These are phyloP conservation scores for Dynastes tityus DNA, from an alignment of 2,888 invertebrate genomes.

Conservation along the genomic window DNA sequence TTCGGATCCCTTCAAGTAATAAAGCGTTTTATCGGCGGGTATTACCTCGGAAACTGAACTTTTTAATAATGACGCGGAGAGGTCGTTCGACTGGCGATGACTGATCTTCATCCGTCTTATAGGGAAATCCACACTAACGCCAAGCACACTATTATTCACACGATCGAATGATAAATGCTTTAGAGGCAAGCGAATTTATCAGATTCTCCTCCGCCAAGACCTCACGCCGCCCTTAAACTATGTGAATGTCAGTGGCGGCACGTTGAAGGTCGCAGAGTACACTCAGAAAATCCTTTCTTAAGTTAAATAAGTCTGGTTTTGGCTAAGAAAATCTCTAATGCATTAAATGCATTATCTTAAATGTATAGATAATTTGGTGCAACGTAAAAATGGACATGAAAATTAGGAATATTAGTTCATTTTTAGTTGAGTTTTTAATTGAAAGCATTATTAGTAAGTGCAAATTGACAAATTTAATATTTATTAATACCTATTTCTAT, in stretches of 20 bases:
- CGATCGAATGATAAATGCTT: conserved; percentile 33
- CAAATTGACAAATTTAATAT: too few relatives aligned
- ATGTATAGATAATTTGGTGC: too few relatives aligned
- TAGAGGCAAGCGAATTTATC: conserved; percentile 37
- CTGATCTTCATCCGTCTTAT: background rate
- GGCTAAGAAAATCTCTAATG: too few relatives aligned
- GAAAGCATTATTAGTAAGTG: too few relatives aligned
- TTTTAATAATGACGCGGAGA: conserved; percentile 32
- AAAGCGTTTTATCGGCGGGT: conserved; percentile 24
- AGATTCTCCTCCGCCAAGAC: background rate
- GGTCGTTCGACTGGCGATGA: background rate
- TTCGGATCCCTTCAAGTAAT: conserved; percentile 11
- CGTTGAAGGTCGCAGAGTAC: too few relatives aligned
- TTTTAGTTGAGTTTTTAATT: too few relatives aligned
- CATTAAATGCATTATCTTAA: too few relatives aligned
- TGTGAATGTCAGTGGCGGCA: background rate
- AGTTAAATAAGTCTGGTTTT: too few relatives aligned
- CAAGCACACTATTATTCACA: background rate
- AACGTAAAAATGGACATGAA: too few relatives aligned
- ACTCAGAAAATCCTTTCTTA: too few relatives aligned
- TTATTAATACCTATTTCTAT: too few relatives aligned
- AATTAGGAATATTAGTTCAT: too few relatives aligned
- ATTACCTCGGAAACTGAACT: conserved; percentile 24
- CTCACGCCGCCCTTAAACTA: background rate
- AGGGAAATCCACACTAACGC: conserved; percentile 1